Conservation (phyloP, 2,113 vertebrate species). For the Colinus virginianus region DNA sequence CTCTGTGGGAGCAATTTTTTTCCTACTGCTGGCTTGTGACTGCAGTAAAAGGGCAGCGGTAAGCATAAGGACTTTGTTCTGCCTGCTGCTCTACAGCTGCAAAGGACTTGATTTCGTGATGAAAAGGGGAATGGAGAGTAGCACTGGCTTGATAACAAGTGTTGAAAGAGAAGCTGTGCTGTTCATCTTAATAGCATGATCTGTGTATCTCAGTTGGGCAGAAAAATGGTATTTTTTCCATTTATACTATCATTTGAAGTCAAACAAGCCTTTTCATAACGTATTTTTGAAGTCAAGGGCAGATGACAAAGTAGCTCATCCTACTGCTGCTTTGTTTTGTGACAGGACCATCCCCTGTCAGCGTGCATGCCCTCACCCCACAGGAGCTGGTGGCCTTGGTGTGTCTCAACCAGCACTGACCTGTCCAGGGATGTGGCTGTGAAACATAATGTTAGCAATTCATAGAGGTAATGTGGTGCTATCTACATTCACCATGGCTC, state of each 20-base stretch:
- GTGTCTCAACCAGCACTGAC: fast-evolving
- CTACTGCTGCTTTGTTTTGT: neutral
- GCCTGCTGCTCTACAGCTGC: neutral
- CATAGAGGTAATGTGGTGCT: neutral
- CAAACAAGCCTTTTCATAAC: neutral
- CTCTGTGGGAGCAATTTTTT: neutral
- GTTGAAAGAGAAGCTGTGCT: neutral
- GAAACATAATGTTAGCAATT: neutral
- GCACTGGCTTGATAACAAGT: neutral
- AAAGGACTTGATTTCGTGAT: neutral
- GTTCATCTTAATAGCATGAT: neutral
- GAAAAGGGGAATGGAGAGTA: neutral
- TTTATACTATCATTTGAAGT: neutral
- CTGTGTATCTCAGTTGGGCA: neutral
- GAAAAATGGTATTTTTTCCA: neutral
- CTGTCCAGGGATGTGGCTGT: fast-evolving
- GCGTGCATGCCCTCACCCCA: fast-evolving
- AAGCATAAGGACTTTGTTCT: neutral
- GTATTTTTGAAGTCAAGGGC: neutral
- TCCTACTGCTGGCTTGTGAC: neutral
- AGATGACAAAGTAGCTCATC: neutral
- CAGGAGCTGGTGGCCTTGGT: too few species aligned
- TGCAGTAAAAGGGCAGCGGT: neutral
- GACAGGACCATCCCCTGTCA: neutral
- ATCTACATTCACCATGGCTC: neutral